Evolutionary conservation across 2,797 vertebrate species (phyloP), one percentile per base, ranked within the genome.

Genomic region (Pterois miles): DNA sequence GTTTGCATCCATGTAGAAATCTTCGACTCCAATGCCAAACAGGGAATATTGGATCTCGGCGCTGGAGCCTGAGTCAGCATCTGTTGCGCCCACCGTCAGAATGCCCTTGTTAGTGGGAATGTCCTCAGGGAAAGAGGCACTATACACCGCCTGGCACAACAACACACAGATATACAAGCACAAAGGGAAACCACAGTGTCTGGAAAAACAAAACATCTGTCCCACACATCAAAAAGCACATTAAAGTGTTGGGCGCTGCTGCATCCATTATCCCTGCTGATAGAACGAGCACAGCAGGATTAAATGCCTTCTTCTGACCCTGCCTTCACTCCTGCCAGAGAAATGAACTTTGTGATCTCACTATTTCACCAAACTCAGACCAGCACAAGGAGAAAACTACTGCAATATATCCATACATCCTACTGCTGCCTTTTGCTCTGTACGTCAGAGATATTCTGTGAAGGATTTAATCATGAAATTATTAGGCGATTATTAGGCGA

Each of bases 41-140:
- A 99, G 88, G 0, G 96, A 96, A 31, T 98, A 99, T 75, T 97
- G 96, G 82, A 99, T 96, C 89, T 98, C 98, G 27, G 98, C 97
- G 5, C 97, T 98, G 87, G 96, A 96, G 78, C 97, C 97, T 81
- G 97, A 96, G 90, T 99, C 98, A 74, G 95, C 95, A 25, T 99
- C 98, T 25, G 94, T 94, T 9, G 98, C 98, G 4, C 94, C 95
- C n/a, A 99, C 94, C 27, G 96, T 97, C 88, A 97, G 84, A 81
- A 99, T 95, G 90, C 96, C 88, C 85, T 96, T 97, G 83, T 97
- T 97, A 73, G 96, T 92, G 67, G 94, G 90, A 40, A 95, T 88
- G 74, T 99, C 97, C 92, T 99, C 98, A 22, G 96, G 94, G 93
- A 98, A 94, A 8, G 94, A 95, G 34, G 97, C 96, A 1, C 94